Evolutionary conservation across 2,888 invertebrate species (phyloP).

Genomic region (Plagiodera versicolora): DNA sequence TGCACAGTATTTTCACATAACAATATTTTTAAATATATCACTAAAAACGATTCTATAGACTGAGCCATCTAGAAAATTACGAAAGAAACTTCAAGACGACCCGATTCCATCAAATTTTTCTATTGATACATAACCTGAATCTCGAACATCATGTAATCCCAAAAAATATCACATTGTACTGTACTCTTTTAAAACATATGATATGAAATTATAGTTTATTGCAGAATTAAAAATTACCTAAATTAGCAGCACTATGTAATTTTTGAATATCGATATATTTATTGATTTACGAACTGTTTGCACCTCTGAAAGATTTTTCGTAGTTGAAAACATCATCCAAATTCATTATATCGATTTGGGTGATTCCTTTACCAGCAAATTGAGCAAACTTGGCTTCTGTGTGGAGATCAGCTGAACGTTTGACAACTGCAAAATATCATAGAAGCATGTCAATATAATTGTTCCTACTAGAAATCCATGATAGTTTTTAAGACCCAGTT

Average conservation of each 20-base stretch:
- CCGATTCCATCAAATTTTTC: neutral
- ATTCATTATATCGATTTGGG: constrained; percentile 75
- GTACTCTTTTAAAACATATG: neutral
- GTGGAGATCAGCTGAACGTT: constrained; percentile 51
- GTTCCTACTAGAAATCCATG: too few relatives aligned
- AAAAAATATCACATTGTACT: neutral
- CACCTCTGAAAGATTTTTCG: constrained; percentile 49
- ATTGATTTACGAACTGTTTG: constrained; percentile 24
- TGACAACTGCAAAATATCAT: constrained; percentile 47
- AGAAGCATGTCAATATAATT: neutral
- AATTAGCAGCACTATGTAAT: constrained; percentile 17
- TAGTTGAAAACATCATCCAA: constrained; percentile 62
- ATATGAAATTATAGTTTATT: neutral
- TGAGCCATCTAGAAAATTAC: neutral
- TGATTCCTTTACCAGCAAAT: constrained; percentile 75
- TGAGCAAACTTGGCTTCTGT: constrained; percentile 68
- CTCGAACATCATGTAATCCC: neutral
- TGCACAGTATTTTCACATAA: constrained; percentile 27
- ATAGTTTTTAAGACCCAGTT: too few relatives aligned
- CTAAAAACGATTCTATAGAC: neutral
- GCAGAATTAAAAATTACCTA: constrained; percentile 1
- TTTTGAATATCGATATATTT: constrained; percentile 15
- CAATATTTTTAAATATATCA: constrained; percentile 10
- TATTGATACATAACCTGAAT: neutral
- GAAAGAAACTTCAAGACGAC: neutral